Conservation (phyloP, 1,140 invertebrate species). For the Cyrtorhinus lividipennis region DNA sequence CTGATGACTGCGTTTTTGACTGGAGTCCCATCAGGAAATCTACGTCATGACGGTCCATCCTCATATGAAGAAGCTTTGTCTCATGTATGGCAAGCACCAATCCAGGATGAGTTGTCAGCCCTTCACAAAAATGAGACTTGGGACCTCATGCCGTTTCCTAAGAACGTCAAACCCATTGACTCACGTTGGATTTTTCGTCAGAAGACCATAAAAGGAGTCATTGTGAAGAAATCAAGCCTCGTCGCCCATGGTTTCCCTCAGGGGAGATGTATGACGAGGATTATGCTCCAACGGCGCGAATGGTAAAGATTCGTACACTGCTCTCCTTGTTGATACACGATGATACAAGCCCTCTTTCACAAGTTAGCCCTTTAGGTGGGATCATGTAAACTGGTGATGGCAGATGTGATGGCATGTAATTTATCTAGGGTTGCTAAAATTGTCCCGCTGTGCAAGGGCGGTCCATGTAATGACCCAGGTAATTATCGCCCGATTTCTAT, state of each 20-base stretch:
- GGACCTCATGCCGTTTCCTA: neutral
- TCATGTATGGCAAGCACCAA: neutral
- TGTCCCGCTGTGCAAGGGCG: no score
- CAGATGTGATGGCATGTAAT: no score
- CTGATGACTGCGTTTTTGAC: no score
- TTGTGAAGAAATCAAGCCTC: conserved; percentile 28
- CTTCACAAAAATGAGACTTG: neutral
- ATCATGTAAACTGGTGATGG: no score
- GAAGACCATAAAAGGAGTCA: neutral
- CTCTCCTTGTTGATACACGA: conserved; percentile 25
- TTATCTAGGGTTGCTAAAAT: no score
- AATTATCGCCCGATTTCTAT: no score
- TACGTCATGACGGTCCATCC: no score
- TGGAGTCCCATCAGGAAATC: no score
- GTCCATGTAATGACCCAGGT: no score
- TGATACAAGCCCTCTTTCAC: no score
- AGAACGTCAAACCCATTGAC: neutral
- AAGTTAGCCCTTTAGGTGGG: no score
- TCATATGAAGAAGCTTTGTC: neutral
- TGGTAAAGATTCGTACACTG: conserved; percentile 26
- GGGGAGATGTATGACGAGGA: conserved; percentile 25
- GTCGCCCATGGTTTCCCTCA: conserved; percentile 26
- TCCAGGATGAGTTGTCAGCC: neutral
- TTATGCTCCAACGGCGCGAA: conserved; percentile 28
- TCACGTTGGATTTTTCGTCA: conserved; percentile 16